A percentile compares a stretch with the other conserved stretches of the same genome.
Conservation (phyloP, 2,113 vertebrate species). For the Callithrix jacchus region DNA sequence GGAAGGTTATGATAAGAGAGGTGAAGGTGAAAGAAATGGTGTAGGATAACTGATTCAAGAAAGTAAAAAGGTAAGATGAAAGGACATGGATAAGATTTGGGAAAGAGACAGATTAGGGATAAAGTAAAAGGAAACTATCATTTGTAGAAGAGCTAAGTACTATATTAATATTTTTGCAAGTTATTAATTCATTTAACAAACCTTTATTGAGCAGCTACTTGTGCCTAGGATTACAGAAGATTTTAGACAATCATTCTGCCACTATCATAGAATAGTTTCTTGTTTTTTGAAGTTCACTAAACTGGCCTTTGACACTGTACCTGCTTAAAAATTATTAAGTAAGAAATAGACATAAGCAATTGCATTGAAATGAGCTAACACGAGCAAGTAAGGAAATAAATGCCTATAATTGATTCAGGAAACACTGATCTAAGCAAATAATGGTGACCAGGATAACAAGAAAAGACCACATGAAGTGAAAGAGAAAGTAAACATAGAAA, state of each 20-base stretch:
- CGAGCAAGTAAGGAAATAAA: background rate
- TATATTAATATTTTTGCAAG: background rate
- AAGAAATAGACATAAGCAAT: background rate
- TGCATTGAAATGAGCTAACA: background rate
- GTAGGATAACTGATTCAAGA: background rate
- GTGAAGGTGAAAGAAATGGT: background rate
- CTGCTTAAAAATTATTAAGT: slow-evolving; percentile 32
- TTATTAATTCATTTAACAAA: slow-evolving; percentile 9
- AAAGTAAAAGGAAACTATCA: background rate
- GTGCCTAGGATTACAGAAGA: background rate
- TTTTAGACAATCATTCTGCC: background rate
- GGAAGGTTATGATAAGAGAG: background rate
- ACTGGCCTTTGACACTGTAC: background rate
- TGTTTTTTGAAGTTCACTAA: background rate
- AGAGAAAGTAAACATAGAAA: background rate
- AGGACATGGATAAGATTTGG: background rate
- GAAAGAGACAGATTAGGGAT: background rate
- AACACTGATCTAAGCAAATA: slow-evolving; percentile 3
- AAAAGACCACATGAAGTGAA: slow-evolving; percentile 36
- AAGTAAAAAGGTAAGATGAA: slow-evolving; percentile 4
- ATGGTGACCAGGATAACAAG: background rate
- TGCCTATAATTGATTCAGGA: background rate
- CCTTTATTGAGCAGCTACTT: background rate
- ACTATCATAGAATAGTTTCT: background rate
- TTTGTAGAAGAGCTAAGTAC: slow-evolving; percentile 13